A percentile compares a stretch with the other conserved stretches of the same genome.
phyloP scores from a whole-genome alignment of 1,140 invertebrate genomes.

The Caenorhabditis tropicalis region DNA sequence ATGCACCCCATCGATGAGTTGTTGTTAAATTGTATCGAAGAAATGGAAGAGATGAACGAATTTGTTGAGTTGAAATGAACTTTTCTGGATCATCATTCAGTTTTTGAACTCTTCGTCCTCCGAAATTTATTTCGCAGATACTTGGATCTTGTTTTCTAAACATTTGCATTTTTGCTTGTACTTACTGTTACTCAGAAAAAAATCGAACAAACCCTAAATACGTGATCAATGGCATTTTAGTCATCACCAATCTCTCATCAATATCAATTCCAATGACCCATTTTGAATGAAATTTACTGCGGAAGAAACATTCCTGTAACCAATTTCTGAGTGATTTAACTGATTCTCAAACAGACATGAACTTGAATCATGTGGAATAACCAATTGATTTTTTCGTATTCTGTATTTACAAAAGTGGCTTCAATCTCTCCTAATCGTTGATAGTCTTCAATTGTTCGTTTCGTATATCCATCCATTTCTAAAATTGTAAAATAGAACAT shows the following conservation, averaged over 20 bases:
- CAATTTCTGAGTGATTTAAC: not conserved
- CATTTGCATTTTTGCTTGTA: not conserved
- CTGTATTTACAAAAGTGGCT: not conserved
- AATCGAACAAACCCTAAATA: not conserved
- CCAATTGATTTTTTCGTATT: not conserved
- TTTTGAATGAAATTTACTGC: constrained; percentile 19
- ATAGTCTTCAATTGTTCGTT: not conserved
- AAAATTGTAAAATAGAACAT: not conserved
- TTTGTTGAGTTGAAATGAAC: not conserved
- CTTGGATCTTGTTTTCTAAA: not conserved
- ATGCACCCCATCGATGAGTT: not conserved
- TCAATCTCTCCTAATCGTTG: not conserved
- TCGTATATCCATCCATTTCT: not conserved
- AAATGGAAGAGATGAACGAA: not conserved
- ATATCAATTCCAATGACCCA: constrained; percentile 6
- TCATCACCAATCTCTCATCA: constrained; percentile 21
- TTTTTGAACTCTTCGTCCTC: not conserved
- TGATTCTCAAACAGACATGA: not conserved
- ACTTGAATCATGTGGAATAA: not conserved
- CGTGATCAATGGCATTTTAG: not conserved
- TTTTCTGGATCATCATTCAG: not conserved
- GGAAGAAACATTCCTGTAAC: constrained; percentile 8
- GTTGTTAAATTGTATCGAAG: not conserved
- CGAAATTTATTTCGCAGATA: not conserved
- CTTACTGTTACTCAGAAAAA: not conserved